A percentile compares a stretch with the other conserved stretches of the same genome.
These are phyloP conservation scores for Anser cygnoides DNA, from an alignment of 2,113 vertebrate genomes.

Conservation along the genomic window DNA sequence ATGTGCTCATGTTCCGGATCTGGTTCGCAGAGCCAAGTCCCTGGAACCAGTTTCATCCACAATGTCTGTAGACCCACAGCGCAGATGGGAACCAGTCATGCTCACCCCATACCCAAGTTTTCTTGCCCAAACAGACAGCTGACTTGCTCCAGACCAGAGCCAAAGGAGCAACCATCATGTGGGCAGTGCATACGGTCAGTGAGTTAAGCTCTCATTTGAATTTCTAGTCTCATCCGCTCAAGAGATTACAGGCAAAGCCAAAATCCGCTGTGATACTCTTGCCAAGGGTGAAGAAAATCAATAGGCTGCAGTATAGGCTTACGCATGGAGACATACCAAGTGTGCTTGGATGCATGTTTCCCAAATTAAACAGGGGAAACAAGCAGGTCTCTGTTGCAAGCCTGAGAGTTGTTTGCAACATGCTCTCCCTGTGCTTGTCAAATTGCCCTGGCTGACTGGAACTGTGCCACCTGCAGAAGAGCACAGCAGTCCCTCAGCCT, in stretches of 20 bases:
- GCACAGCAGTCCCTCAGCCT: background rate
- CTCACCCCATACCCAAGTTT: background rate
- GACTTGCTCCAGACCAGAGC: background rate
- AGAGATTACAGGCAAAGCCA: slow-evolving; percentile 56
- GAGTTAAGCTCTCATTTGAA: slow-evolving; percentile 29
- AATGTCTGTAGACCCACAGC: background rate
- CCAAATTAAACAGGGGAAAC: slow-evolving; percentile 62
- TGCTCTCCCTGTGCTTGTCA: background rate
- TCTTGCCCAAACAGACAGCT: background rate
- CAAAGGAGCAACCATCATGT: slow-evolving; percentile 45
- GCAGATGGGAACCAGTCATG: slow-evolving; percentile 9
- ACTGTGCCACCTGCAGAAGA: background rate
- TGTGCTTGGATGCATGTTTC: slow-evolving; percentile 55
- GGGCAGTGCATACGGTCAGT: background rate
- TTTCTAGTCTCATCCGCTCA: slow-evolving; percentile 39
- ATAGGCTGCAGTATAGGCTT: slow-evolving; percentile 52
- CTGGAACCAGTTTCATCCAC: slow-evolving; percentile 28
- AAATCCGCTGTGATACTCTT: slow-evolving; percentile 30
- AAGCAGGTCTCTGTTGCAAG: slow-evolving; percentile 60
- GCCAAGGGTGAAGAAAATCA: slow-evolving; percentile 58
- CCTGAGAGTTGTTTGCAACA: slow-evolving; percentile 35
- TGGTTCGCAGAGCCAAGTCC: slow-evolving; percentile 10
- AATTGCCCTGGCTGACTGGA: background rate
- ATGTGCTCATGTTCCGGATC: slow-evolving; percentile 5
- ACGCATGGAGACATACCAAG: background rate